phyloP scores from a whole-genome alignment of 2,888 invertebrate genomes.

The Meteorus colon region DNA sequence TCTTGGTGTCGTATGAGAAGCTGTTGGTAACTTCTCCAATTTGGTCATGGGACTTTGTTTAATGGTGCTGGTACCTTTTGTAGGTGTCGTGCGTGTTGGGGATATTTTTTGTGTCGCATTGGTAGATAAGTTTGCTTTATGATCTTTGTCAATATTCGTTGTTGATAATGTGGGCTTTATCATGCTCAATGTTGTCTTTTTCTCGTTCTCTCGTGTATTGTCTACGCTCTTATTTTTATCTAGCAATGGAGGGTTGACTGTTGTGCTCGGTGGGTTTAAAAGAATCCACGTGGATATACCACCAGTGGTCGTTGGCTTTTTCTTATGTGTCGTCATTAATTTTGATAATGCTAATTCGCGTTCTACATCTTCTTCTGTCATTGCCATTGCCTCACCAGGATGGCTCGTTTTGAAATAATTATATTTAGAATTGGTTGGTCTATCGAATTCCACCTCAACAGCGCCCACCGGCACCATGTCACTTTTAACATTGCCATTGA shows the following conservation, averaged over 20 bases:
- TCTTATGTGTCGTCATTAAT: constrained; percentile 60
- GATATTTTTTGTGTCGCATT: constrained; percentile 43
- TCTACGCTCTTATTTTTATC: neutral
- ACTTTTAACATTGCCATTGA: constrained; percentile 42
- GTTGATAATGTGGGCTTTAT: constrained; percentile 35
- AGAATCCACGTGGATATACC: constrained; percentile 87
- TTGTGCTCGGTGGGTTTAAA: constrained; percentile 76
- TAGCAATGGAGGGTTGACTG: constrained; percentile 46
- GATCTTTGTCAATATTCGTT: constrained; percentile 31
- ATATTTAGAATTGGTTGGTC: constrained; percentile 70
- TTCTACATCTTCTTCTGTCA: constrained; percentile 79
- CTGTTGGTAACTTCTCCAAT: constrained; percentile 32
- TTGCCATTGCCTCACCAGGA: constrained; percentile 80
- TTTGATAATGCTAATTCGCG: constrained; percentile 70
- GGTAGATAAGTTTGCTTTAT: constrained; percentile 47
- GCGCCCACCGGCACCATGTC: constrained; percentile 52
- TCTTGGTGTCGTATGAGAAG: constrained; percentile 42
- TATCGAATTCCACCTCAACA: constrained; percentile 57
- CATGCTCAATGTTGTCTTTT: constrained; percentile 13
- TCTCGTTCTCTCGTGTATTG: constrained; percentile 30
- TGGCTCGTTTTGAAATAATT: constrained; percentile 73
- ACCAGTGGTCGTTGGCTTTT: constrained; percentile 77
- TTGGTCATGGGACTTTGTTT: constrained; percentile 45
- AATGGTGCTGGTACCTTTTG: constrained; percentile 31
- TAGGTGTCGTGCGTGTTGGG: constrained; percentile 28